Evolutionary conservation across 2,113 vertebrate genomes (phyloP).

Genomic region (Menidia beryllina): DNA sequence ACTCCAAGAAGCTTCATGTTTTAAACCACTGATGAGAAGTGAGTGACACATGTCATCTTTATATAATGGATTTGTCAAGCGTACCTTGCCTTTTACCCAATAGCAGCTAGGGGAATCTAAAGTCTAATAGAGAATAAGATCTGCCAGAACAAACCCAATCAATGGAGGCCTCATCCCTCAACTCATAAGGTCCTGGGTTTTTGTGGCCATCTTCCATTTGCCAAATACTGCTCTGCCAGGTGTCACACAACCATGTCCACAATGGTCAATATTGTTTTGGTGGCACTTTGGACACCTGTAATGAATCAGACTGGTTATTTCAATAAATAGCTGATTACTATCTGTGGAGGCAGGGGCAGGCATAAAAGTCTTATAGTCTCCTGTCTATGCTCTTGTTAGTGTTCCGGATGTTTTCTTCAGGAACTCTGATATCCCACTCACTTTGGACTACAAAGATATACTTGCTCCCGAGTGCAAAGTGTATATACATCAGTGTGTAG

Average conservation of each 20-base stretch:
- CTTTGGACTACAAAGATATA: conserved; percentile 14
- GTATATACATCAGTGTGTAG: conserved; percentile 20
- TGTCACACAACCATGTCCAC: neutral
- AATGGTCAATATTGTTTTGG: neutral
- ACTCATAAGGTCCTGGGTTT: no score
- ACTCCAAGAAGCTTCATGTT: no score
- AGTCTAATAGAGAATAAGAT: neutral
- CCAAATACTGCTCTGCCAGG: no score
- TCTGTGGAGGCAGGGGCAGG: neutral
- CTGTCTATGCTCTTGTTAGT: conserved; percentile 7
- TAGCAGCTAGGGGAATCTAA: no score
- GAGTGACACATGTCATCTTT: neutral
- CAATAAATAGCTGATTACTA: no score
- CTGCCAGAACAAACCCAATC: no score
- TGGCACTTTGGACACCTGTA: neutral
- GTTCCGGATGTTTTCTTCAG: conserved; percentile 16
- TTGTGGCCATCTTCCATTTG: no score
- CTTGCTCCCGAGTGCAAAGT: conserved; percentile 29
- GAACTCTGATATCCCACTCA: neutral
- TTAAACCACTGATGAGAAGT: neutral
- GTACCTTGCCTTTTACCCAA: no score
- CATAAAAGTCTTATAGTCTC: conserved; percentile 16
- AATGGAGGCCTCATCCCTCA: no score
- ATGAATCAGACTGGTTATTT: neutral
- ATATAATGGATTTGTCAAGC: neutral